These are phyloP conservation scores for Chirona hameri DNA, from an alignment of 2,888 invertebrate species.

Conservation along the genomic window DNA sequence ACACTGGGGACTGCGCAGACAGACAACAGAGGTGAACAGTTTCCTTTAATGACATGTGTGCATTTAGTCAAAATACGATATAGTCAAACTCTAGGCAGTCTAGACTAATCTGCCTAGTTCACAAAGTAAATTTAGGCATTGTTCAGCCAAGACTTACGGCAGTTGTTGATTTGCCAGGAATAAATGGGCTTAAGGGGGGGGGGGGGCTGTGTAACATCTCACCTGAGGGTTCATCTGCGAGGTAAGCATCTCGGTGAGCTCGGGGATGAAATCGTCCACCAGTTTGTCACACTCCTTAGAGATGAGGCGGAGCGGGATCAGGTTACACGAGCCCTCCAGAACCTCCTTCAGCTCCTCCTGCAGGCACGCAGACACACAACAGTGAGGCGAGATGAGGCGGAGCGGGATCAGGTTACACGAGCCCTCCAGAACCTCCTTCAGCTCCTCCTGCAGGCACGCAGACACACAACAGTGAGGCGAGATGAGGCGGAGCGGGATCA, in stretches of 20 bases:
- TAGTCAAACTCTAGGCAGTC: too few species aligned
- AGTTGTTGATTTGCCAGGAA: too few species aligned
- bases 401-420: conserved; percentile 57
- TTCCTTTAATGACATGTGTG: too few species aligned
- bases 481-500: not conserved
- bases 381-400: not conserved
- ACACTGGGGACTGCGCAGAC: not conserved
- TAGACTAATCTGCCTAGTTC: too few species aligned
- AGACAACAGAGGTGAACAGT: too few species aligned
- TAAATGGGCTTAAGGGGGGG: too few species aligned
- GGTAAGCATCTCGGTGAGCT: conserved; percentile 78
- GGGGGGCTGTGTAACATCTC: not conserved
- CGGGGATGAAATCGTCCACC: conserved; percentile 80
- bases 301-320: conserved; percentile 70
- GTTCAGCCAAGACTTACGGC: too few species aligned
- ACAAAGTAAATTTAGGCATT: too few species aligned
- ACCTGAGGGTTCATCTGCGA: conserved; percentile 88
- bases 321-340: conserved; percentile 79
- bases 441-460: conserved; percentile 60
- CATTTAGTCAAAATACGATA: too few species aligned
- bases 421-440: conserved; percentile 82
- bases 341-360: conserved; percentile 78
- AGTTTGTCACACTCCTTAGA: conserved; percentile 71
- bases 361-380: conserved; percentile 40
- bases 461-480: not conserved